Percentiles rank a stretch among this genome's conserved stretches.
Evolutionary conservation across 1,140 invertebrate genomes (phyloP).

Genomic region (Drosophila carrolli): DNA sequence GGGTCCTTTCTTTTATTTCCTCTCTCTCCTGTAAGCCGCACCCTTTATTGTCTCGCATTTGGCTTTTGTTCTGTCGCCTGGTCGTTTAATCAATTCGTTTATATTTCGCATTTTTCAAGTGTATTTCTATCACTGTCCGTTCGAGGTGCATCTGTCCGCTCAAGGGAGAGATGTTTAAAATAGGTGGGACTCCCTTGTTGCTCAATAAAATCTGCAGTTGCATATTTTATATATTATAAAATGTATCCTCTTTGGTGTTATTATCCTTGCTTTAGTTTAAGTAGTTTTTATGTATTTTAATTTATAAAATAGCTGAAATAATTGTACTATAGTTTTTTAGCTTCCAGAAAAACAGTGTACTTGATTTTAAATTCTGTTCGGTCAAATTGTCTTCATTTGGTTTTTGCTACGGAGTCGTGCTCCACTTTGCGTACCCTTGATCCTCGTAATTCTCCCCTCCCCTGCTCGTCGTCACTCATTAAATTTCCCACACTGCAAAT

Average conservation of each 20-base stretch:
- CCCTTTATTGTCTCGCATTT: constrained; percentile 23
- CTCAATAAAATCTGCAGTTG: not conserved
- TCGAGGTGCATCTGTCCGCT: not conserved
- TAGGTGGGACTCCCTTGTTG: not conserved
- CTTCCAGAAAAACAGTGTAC: not conserved
- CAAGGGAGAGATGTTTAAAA: not conserved
- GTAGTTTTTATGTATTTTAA: no score
- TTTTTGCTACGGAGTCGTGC: constrained; percentile 23
- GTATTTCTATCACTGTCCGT: constrained; percentile 8
- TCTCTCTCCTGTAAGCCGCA: constrained; percentile 11
- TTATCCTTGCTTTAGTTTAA: no score
- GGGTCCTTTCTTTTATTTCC: constrained; percentile 31
- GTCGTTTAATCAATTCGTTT: constrained; percentile 63
- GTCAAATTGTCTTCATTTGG: constrained; percentile 22
- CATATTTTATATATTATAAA: not conserved
- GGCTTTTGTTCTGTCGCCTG: constrained; percentile 15
- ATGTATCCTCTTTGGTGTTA: no score
- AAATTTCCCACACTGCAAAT: constrained; percentile 74
- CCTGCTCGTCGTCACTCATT: constrained; percentile 50
- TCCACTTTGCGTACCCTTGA: constrained; percentile 54
- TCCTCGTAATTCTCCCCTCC: constrained; percentile 6
- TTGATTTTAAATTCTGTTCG: constrained; percentile 24
- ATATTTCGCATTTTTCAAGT: constrained; percentile 57
- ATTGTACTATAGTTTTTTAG: no score
- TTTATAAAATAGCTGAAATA: no score